phyloP scores from a whole-genome alignment of 2,888 invertebrate genomes.

The Hyles lineata region DNA sequence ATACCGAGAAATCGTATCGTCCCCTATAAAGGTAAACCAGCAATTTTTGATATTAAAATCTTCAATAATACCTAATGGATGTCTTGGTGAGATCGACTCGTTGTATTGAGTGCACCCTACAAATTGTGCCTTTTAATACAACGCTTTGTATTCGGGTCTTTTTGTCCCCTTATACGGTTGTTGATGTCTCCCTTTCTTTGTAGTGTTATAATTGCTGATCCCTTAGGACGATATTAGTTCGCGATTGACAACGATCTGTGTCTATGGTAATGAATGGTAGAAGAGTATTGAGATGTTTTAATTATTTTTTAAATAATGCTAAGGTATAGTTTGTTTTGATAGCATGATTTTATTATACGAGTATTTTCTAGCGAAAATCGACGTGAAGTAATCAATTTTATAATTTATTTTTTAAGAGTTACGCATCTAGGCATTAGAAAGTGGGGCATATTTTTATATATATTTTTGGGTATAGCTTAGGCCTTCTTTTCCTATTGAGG shows the following conservation, averaged over 20 bases:
- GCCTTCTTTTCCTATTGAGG: too few species aligned
- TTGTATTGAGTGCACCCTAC: conserved; percentile 74
- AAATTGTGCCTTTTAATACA: conserved; percentile 50
- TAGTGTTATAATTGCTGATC: conserved; percentile 45
- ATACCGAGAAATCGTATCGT: conserved; percentile 45
- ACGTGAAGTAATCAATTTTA: too few species aligned
- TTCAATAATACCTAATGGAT: conserved; percentile 86
- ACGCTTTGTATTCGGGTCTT: conserved; percentile 38
- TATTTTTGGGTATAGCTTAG: too few species aligned
- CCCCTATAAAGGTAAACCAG: conserved; percentile 49
- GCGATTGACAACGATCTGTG: neutral
- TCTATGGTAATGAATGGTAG: neutral
- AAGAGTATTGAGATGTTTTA: too few species aligned
- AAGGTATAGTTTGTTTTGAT: too few species aligned
- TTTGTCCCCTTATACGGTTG: conserved; percentile 41
- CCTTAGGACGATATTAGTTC: neutral
- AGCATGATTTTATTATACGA: too few species aligned
- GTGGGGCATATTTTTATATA: too few species aligned
- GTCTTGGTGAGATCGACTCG: conserved; percentile 67
- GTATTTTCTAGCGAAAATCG: too few species aligned
- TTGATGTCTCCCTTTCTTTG: conserved; percentile 44
- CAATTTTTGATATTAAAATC: conserved; percentile 85
- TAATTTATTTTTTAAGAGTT: too few species aligned
- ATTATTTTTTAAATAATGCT: too few species aligned
- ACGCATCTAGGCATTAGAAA: too few species aligned